phyloP scores from a whole-genome alignment of 2,888 invertebrate genomes.

The Apoda limacodes region DNA sequence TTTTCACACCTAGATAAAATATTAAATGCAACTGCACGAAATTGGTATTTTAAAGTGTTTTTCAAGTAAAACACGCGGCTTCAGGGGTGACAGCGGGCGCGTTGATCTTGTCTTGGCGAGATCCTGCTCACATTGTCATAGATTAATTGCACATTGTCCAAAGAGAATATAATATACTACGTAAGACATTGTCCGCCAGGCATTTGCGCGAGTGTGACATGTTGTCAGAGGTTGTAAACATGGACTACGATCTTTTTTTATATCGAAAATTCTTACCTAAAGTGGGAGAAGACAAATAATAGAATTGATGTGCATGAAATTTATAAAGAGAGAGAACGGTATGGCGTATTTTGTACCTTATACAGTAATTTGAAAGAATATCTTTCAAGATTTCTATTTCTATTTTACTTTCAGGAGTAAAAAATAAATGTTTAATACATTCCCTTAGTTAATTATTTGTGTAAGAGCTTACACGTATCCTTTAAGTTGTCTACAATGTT shows the following conservation, averaged over 20 bases:
- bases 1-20: no score
- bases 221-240: slow-evolving; percentile 13
- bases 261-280: slow-evolving; percentile 18
- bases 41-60: no score
- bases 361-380: slow-evolving; percentile 21
- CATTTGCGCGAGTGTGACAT: slow-evolving; percentile 19
- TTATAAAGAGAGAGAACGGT: slow-evolving; percentile 21
- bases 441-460: no score
- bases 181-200: slow-evolving; percentile 20
- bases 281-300: slow-evolving; percentile 21
- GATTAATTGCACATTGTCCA: no score
- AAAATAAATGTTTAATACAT: no score
- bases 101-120: slow-evolving; percentile 8
- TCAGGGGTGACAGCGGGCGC: not conserved
- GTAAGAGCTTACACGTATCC: no score
- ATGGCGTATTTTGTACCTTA: slow-evolving; percentile 21
- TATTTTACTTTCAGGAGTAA: no score
- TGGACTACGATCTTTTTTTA: slow-evolving; percentile 20
- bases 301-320: slow-evolving; percentile 21
- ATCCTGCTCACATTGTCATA: slow-evolving; percentile 15
- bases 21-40: no score
- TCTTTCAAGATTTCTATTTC: slow-evolving; percentile 21
- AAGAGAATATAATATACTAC: no score
- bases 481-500: no score
- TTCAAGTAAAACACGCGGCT: no score